Percentiles rank a stretch among this genome's conserved stretches.
These are phyloP conservation scores for Synergus laeviventris DNA, from an alignment of 2,888 invertebrate species.

Conservation along the genomic window DNA sequence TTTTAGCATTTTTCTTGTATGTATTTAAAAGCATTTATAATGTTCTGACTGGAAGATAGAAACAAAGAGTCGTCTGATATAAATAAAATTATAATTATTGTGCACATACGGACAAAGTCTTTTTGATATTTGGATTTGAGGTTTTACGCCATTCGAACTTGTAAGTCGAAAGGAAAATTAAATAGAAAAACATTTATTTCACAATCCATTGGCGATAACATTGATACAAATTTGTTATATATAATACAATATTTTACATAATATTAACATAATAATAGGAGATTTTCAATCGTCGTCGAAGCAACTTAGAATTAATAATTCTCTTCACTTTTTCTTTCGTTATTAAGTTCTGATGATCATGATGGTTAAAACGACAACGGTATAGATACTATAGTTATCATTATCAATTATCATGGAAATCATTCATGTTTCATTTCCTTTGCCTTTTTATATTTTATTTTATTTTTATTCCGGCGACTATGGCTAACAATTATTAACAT, in stretches of 20 bases:
- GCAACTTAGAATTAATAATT: conserved; percentile 10
- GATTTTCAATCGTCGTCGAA: conserved; percentile 33
- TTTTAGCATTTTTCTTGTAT: conserved; percentile 32
- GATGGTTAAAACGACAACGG: background rate
- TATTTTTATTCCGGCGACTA: conserved; percentile 36
- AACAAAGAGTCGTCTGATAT: background rate
- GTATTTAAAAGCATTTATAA: conserved; percentile 33
- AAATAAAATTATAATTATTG: conserved; percentile 30
- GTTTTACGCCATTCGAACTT: too few relatives aligned
- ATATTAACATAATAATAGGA: conserved; percentile 59
- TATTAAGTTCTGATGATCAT: background rate
- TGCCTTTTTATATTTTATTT: conserved; percentile 24
- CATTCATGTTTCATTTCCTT: background rate
- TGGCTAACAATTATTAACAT: conserved; percentile 43
- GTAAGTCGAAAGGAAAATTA: conserved; percentile 26
- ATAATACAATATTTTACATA: conserved; percentile 59
- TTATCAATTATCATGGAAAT: background rate
- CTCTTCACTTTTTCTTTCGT: background rate
- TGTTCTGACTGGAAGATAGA: background rate
- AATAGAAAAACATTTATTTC: conserved; percentile 70
- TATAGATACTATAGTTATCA: conserved; percentile 5
- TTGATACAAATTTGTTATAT: conserved; percentile 65
- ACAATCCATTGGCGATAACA: conserved; percentile 66
- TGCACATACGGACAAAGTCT: background rate
- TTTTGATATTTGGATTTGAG: too few relatives aligned